Evolutionary conservation across 2,888 invertebrate species (phyloP).

Genomic region (Tetragonisca angustula): DNA sequence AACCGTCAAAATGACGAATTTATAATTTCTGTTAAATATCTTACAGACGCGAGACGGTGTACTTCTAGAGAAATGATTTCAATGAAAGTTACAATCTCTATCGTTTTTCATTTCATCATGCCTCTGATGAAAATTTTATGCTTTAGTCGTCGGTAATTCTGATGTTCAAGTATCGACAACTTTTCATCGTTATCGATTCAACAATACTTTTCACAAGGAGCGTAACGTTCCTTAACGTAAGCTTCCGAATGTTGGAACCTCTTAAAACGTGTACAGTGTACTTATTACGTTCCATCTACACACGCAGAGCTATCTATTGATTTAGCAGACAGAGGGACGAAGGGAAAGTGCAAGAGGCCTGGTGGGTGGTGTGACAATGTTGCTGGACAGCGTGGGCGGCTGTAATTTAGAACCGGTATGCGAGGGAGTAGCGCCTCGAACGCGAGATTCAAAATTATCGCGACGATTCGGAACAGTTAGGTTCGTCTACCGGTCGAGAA

Average conservation of each 20-base stretch:
- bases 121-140: no score
- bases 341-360: background rate
- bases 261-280: conserved; percentile 56
- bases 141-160: no score
- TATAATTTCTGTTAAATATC: no score
- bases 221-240: background rate
- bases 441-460: conserved; percentile 78
- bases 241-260: background rate
- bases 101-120: no score
- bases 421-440: conserved; percentile 71
- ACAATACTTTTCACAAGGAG: background rate
- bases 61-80: no score
- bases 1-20: no score
- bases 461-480: conserved; percentile 79
- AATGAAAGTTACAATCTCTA: no score
- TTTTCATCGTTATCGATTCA: no score
- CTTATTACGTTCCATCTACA: conserved; percentile 40
- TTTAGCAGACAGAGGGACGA: conserved; percentile 42
- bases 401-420: conserved; percentile 63
- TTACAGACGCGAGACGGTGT: no score
- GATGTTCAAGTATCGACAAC: no score
- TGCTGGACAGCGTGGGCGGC: conserved; percentile 23
- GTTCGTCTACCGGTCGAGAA: conserved; percentile 75
- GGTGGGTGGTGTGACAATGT: background rate
- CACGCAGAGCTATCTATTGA: conserved; percentile 66